These are phyloP conservation scores for Ptychobarbus kaznakovi DNA, from an alignment of 2,797 vertebrate genomes.

Conservation along the genomic window DNA sequence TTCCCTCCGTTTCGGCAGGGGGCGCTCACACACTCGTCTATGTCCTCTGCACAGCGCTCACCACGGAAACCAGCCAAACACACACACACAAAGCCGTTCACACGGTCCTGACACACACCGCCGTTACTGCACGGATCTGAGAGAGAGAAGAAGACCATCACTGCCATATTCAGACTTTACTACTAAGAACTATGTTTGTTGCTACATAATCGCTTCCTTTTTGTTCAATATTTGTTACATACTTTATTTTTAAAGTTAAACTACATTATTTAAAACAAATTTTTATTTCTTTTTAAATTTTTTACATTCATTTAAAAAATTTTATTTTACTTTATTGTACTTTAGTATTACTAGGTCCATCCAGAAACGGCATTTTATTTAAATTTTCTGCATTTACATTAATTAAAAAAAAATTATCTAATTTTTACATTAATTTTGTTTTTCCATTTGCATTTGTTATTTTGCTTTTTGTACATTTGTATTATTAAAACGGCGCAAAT, in stretches of 20 bases:
- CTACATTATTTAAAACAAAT: no score
- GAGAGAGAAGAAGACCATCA: background rate
- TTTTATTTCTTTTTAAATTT: background rate
- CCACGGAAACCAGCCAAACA: conserved; percentile 91
- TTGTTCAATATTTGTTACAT: background rate
- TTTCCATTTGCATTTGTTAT: background rate
- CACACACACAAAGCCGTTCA: conserved; percentile 85
- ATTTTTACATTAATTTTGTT: background rate
- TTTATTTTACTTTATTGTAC: background rate
- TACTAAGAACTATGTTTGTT: background rate
- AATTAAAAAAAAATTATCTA: no score
- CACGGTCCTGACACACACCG: conserved; percentile 86
- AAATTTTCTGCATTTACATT: background rate
- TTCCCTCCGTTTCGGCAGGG: conserved; percentile 92
- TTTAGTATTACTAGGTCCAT: background rate
- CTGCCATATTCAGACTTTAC: background rate
- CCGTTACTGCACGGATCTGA: conserved; percentile 94
- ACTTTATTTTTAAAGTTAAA: background rate
- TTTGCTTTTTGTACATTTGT: background rate
- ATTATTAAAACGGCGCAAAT: background rate
- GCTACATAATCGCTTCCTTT: background rate
- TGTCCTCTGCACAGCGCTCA: conserved; percentile 89
- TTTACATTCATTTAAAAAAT: background rate
- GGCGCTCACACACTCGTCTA: conserved; percentile 93
- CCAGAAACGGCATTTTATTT: background rate